Percentiles rank a stretch among this genome's conserved stretches.
These are phyloP conservation scores for Zelostemma sp. DNA, from an alignment of 1,140 invertebrate species.

Conservation along the genomic window DNA sequence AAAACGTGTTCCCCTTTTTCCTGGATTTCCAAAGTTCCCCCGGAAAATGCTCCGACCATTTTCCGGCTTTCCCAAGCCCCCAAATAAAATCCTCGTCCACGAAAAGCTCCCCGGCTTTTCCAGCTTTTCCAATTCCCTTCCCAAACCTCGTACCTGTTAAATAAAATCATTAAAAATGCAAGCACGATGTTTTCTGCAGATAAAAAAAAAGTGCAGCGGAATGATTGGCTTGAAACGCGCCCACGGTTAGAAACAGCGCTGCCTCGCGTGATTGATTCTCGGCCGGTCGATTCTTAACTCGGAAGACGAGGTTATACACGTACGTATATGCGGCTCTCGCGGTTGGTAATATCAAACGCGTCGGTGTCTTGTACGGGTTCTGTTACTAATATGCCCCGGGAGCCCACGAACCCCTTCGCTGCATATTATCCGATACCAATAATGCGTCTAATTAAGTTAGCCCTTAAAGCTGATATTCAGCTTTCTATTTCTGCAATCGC, in stretches of 20 bases:
- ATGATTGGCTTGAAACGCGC: too few relatives aligned
- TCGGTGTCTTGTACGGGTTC: slow-evolving; percentile 67
- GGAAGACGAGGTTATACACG: slow-evolving; percentile 45
- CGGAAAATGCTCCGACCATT: too few relatives aligned
- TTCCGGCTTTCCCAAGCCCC: too few relatives aligned
- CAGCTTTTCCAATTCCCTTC: too few relatives aligned
- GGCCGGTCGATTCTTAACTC: slow-evolving; percentile 16
- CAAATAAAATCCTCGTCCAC: too few relatives aligned
- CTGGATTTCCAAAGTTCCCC: too few relatives aligned
- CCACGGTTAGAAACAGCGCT: slow-evolving; percentile 22
- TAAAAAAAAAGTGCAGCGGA: too few relatives aligned
- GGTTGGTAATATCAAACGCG: slow-evolving; percentile 70
- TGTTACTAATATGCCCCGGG: slow-evolving; percentile 68
- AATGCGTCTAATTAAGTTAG: slow-evolving; percentile 71
- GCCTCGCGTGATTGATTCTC: slow-evolving; percentile 42
- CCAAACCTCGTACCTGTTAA: too few relatives aligned
- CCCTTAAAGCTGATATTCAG: slow-evolving; percentile 69
- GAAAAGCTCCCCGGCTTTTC: too few relatives aligned
- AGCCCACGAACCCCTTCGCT: slow-evolving; percentile 63
- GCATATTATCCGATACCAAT: slow-evolving; percentile 72
- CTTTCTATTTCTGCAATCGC: slow-evolving; percentile 63
- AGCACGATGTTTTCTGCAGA: too few relatives aligned
- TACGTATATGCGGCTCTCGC: slow-evolving; percentile 42
- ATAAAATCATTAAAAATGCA: too few relatives aligned
- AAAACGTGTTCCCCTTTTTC: too few relatives aligned